Conservation (phyloP, 2,113 vertebrate genomes). For the Condylura cristata region DNA sequence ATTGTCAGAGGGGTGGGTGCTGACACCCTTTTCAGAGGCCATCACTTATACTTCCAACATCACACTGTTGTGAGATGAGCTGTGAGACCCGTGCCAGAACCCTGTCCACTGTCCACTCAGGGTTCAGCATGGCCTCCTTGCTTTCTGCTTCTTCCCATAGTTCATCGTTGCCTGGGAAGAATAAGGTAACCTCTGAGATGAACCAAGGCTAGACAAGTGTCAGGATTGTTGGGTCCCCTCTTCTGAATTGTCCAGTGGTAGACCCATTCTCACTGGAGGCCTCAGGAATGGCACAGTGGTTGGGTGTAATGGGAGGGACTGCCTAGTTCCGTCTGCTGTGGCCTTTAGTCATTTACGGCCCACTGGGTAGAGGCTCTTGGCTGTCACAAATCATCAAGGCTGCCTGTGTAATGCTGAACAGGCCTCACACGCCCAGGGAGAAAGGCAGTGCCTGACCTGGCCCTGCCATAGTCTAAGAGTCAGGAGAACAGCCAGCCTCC, state of each 20-base stretch:
- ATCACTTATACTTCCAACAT: not conserved
- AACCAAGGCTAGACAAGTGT: not conserved
- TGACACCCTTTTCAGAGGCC: not conserved
- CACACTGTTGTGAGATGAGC: not conserved
- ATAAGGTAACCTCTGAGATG: not conserved
- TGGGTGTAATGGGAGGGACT: not conserved
- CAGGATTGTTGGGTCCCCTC: not conserved
- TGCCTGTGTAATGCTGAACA: not conserved
- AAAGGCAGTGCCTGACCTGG: not conserved
- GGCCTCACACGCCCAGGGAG: not conserved
- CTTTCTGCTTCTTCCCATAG: not conserved
- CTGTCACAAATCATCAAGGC: slow-evolving; percentile 34
- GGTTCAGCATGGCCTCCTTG: not conserved
- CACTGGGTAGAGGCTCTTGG: not conserved
- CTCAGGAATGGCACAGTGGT: not conserved
- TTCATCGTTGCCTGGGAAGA: not conserved
- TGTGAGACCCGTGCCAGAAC: not conserved
- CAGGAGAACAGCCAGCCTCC: not conserved
- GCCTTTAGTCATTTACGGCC: not conserved
- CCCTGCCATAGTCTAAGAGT: not conserved
- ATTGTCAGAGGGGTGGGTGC: not conserved
- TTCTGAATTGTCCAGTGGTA: not conserved
- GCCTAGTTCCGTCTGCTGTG: not conserved
- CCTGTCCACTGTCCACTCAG: not conserved
- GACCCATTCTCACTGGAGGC: not conserved